A percentile compares a stretch with the other conserved stretches of the same genome.
Conservation (phyloP, 1,140 invertebrate species). For the Drosophila navojoa region DNA sequence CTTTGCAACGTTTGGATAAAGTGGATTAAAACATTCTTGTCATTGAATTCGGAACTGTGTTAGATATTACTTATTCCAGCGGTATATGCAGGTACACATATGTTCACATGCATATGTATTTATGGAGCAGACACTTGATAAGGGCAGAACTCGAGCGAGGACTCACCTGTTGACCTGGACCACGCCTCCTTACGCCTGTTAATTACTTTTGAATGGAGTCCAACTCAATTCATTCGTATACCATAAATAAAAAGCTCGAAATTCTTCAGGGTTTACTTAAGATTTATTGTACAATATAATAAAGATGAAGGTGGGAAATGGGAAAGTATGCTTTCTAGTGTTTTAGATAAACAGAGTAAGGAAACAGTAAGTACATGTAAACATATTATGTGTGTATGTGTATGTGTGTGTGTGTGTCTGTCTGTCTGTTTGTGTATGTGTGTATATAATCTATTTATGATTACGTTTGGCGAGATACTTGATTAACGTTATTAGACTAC, state of each 20-base stretch:
- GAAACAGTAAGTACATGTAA: no score
- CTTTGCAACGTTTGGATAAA: not conserved
- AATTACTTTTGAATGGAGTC: no score
- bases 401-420: not conserved
- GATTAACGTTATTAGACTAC: slow-evolving; percentile 9
- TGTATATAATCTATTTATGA: no score
- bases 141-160: no score
- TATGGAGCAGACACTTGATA: no score
- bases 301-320: not conserved
- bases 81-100: no score
- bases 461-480: slow-evolving; percentile 38
- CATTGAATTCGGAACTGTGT: not conserved
- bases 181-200: not conserved
- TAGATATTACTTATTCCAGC: not conserved
- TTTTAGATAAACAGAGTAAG: no score
- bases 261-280: not conserved
- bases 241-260: no score
- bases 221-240: no score
- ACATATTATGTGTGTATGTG: no score
- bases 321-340: not conserved
- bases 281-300: not conserved
- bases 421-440: not conserved
- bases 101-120: no score
- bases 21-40: not conserved
- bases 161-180: not conserved